Percentiles rank a stretch among this genome's conserved stretches.
Evolutionary conservation across 2,797 vertebrate species (phyloP).

Genomic region (Melopsittacus undulatus): DNA sequence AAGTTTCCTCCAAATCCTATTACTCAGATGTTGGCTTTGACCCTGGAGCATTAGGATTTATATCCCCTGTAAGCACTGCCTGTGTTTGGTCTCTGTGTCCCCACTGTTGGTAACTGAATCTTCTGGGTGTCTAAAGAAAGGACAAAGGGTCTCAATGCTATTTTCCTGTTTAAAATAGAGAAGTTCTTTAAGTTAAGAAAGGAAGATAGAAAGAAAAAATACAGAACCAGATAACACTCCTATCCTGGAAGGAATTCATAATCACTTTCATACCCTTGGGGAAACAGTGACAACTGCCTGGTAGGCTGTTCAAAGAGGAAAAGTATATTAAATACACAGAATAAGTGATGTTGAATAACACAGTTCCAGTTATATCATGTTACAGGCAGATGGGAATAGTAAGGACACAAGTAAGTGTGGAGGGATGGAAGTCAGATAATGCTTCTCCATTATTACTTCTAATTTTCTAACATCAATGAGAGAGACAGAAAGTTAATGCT

Average conservation of each 20-base stretch:
- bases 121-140: background rate
- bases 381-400: background rate
- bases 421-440: background rate
- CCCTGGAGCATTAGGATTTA: background rate
- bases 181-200: background rate
- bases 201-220: background rate
- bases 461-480: background rate
- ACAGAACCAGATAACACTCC: background rate
- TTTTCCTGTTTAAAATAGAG: background rate
- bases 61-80: background rate
- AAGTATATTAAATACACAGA: background rate
- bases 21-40: background rate
- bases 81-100: background rate
- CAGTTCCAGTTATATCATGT: background rate
- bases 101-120: background rate
- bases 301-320: background rate
- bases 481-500: fast-evolving
- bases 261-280: background rate
- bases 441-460: background rate
- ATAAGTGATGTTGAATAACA: background rate
- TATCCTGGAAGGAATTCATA: background rate
- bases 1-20: background rate
- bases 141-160: background rate
- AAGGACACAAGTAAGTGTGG: background rate
- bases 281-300: background rate